A percentile compares a stretch with the other conserved stretches of the same genome.
Conservation (phyloP, 2,888 invertebrate genomes). For the Drosophila percnosoma region DNA sequence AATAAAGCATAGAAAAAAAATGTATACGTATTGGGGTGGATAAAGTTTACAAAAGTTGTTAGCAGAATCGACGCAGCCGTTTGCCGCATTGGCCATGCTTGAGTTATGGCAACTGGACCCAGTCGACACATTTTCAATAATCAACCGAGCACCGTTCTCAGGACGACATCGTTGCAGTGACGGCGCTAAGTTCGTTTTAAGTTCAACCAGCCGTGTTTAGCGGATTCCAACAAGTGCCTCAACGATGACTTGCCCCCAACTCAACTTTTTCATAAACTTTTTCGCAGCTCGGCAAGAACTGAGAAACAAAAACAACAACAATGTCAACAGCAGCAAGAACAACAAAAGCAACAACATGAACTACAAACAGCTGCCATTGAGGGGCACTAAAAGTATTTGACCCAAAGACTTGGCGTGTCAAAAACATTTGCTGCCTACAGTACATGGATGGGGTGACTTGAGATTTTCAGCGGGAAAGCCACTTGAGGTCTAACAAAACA, state of each 20-base stretch:
- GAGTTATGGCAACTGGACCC: constrained; percentile 77
- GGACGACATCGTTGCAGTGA: constrained; percentile 33
- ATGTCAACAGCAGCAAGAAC: constrained; percentile 8
- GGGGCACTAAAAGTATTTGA: constrained; percentile 61
- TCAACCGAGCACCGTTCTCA: constrained; percentile 55
- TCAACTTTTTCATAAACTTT: constrained; percentile 67
- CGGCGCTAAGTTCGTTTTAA: constrained; percentile 71
- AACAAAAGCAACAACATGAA: constrained; percentile 26
- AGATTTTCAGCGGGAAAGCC: constrained; percentile 25
- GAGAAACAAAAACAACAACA: constrained; percentile 36
- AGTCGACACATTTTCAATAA: constrained; percentile 78
- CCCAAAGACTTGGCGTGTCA: constrained; percentile 76
- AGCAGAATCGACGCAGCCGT: constrained; percentile 47
- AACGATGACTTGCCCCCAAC: constrained; percentile 40
- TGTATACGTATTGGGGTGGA: constrained; percentile 8
- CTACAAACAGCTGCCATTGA: constrained; percentile 48
- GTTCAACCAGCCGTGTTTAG: constrained; percentile 67
- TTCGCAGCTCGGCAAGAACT: constrained; percentile 51
- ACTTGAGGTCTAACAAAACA: constrained; percentile 26
- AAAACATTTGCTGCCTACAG: constrained; percentile 67
- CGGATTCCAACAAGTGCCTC: constrained; percentile 33
- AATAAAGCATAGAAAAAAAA: constrained; percentile 1
- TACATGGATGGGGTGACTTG: constrained; percentile 5
- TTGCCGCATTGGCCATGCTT: constrained; percentile 62
- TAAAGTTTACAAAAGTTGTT: constrained; percentile 48